Base-by-base conservation (phyloP, 1,140 invertebrate genomes). In the Bombus pyrosoma region DNA sequence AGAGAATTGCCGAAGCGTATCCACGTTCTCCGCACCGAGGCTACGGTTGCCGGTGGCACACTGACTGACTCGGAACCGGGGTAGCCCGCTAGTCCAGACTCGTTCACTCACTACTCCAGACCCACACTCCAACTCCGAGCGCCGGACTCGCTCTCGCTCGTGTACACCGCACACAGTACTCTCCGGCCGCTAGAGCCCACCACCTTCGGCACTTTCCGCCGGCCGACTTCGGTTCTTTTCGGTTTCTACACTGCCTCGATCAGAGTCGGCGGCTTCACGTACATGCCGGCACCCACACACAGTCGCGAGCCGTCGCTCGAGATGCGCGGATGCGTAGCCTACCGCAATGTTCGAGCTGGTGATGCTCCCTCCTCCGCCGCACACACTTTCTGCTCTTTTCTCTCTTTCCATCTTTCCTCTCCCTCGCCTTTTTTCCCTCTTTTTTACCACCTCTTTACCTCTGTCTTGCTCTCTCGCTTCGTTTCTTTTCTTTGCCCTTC, bases 51-150 rank as follows among this genome's bases (percentile, higher is more conserved):
- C 94, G 94, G 93, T 95, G 94, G 94, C 94, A 95, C 94, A 95
- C 94, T 95, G 94, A 95, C 94, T 95, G 94, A 95, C 92, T 95
- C 94, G 93, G 91, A 93, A 92, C 92, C 93, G 91, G 94, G 91
- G 91, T 94, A 93, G 93, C 91, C 93, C 94, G 94, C 94, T 95
- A 95, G 92, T 94, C 93, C 92, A 92, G 91, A 88, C 92, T 92
- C 89, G 92, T 91, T 91, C 92, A 89, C 90, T 90, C 91, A 72
- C 92, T 87, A 90, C 92, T 91, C 89, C 88, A 88, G 90, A 89
- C 89, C 89, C 92, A 88, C 92, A 89, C 92, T 89, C 91, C 78
- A 71, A 85, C 86, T 86, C 85, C 79, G 78, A 59, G 79, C 89
- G 90, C 68, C 89, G 80, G 69, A 86, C 73, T 89, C 89, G 71